Percentiles rank a stretch among this genome's conserved stretches.
These are phyloP conservation scores for Myopa testacea DNA, from an alignment of 2,888 invertebrate genomes.

Conservation along the genomic window DNA sequence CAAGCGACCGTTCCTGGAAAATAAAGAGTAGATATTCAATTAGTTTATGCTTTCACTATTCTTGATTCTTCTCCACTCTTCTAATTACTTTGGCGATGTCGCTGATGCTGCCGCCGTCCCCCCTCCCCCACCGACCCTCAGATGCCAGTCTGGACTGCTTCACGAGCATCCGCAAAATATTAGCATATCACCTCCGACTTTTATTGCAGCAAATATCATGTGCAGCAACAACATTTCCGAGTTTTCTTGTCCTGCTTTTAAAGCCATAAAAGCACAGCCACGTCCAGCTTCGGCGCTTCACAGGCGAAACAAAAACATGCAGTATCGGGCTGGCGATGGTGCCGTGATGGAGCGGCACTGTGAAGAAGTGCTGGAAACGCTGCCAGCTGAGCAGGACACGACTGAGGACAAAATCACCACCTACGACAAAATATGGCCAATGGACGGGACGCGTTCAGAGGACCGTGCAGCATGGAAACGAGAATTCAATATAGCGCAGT, in stretches of 20 bases:
- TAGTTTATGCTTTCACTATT: background rate
- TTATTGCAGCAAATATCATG: constrained; percentile 10
- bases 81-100: background rate
- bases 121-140: background rate
- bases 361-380: constrained; percentile 38
- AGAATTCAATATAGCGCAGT: background rate
- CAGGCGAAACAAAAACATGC: background rate
- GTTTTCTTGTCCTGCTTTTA: constrained; percentile 11
- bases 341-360: constrained; percentile 37
- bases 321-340: background rate
- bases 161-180: constrained; percentile 18
- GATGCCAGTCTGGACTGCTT: background rate
- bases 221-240: constrained; percentile 1
- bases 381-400: constrained; percentile 10
- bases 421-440: constrained; percentile 45
- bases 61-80: background rate
- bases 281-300: constrained; percentile 5
- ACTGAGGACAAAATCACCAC: constrained; percentile 42
- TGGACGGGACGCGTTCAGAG: constrained; percentile 39
- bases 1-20: no score
- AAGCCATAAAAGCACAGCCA: constrained; percentile 26
- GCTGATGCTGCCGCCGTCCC: background rate
- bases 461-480: constrained; percentile 1
- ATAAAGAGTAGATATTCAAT: background rate
- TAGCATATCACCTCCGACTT: constrained; percentile 33